These are phyloP conservation scores for Dendroctonus valens DNA, from an alignment of 1,140 invertebrate species.

Conservation along the genomic window DNA sequence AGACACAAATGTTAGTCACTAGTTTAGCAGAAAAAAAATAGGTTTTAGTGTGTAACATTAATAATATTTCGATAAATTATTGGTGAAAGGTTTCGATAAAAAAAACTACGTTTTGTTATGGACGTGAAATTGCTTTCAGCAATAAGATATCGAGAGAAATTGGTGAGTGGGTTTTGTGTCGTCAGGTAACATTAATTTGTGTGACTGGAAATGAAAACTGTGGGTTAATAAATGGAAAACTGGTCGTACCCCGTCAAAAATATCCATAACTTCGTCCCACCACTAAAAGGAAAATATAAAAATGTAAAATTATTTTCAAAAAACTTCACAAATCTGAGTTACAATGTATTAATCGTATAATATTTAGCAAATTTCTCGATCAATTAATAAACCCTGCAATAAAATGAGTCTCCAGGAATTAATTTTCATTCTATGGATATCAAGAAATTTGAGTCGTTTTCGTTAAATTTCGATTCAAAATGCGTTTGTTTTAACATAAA, in stretches of 20 bases:
- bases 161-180: neutral
- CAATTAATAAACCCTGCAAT: too few relatives aligned
- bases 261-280: constrained; percentile 92
- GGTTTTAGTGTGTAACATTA: constrained; percentile 7
- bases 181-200: neutral
- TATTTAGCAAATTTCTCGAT: too few relatives aligned
- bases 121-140: neutral
- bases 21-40: constrained; percentile 9
- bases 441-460: too few relatives aligned
- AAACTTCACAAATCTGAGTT: too few relatives aligned
- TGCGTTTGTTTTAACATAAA: too few relatives aligned
- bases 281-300: constrained; percentile 74
- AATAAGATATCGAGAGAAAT: neutral
- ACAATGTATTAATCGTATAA: too few relatives aligned
- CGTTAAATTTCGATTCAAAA: too few relatives aligned
- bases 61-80: constrained; percentile 2
- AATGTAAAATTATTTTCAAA: too few relatives aligned
- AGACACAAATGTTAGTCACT: constrained; percentile 42
- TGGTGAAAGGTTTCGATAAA: neutral
- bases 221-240: constrained; percentile 24
- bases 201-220: constrained; percentile 1
- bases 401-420: too few relatives aligned
- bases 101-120: neutral
- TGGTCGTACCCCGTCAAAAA: constrained; percentile 80
- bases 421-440: too few relatives aligned